phyloP scores from a whole-genome alignment of 2,888 invertebrate species.

The Pollenia griseotomentosa region DNA sequence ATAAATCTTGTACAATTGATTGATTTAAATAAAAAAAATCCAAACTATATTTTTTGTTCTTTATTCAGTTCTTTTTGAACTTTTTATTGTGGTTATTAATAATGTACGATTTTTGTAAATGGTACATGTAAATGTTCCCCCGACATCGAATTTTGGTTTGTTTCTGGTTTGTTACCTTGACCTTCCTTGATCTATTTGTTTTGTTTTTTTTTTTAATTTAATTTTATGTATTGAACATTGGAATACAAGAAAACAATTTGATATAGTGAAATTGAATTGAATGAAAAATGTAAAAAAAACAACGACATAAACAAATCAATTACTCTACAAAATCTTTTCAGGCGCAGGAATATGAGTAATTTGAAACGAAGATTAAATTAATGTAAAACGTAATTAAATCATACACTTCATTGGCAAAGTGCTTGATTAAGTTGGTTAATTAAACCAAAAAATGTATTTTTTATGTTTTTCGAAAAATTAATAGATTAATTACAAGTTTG shows the following conservation, averaged over 20 bases:
- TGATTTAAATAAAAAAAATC: constrained; percentile 2
- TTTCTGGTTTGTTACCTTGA: constrained; percentile 6
- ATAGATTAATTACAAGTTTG: too few species aligned
- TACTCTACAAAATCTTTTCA: neutral
- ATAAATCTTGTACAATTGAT: neutral
- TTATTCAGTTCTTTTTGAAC: neutral
- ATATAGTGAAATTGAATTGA: neutral
- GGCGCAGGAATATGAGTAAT: neutral
- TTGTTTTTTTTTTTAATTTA: neutral
- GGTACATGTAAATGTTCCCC: neutral
- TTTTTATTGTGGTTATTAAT: constrained; percentile 12
- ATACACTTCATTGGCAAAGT: neutral
- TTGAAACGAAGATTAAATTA: neutral
- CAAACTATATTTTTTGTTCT: neutral
- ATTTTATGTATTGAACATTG: neutral
- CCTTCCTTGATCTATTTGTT: neutral
- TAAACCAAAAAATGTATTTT: too few species aligned
- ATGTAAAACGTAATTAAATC: neutral
- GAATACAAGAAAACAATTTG: neutral
- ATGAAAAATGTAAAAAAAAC: neutral
- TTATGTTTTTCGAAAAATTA: too few species aligned
- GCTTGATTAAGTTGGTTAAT: neutral
- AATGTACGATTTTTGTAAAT: neutral
- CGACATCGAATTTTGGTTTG: neutral
- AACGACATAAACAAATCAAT: neutral